These are phyloP conservation scores for Drosophila willistoni DNA, from an alignment of 1,140 invertebrate genomes.

Conservation along the genomic window DNA sequence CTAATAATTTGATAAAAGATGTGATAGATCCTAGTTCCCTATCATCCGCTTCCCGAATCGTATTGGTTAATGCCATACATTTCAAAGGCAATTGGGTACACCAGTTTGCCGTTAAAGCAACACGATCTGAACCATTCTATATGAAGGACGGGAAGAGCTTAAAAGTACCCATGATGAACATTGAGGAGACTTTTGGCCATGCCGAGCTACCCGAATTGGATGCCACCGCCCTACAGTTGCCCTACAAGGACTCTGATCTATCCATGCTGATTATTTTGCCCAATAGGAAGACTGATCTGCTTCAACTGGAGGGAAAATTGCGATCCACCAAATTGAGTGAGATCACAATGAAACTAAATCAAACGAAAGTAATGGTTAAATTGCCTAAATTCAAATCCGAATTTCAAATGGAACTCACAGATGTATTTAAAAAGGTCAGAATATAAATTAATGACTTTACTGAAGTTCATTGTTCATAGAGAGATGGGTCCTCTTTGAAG, in stretches of 20 bases:
- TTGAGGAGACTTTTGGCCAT: slow-evolving; percentile 71
- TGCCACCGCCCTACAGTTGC: slow-evolving; percentile 66
- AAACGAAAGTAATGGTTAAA: slow-evolving; percentile 83
- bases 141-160: slow-evolving; percentile 51
- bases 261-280: slow-evolving; percentile 86
- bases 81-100: slow-evolving; percentile 84
- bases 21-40: slow-evolving; percentile 83
- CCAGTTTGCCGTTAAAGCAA: slow-evolving; percentile 52
- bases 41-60: slow-evolving; percentile 76
- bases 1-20: slow-evolving; percentile 85
- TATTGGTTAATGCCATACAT: slow-evolving; percentile 88
- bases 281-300: slow-evolving; percentile 84
- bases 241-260: slow-evolving; percentile 83
- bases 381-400: slow-evolving; percentile 88
- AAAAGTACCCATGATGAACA: slow-evolving; percentile 84
- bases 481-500: no score
- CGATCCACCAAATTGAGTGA: slow-evolving; percentile 65
- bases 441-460: no score
- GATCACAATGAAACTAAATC: slow-evolving; percentile 65
- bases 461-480: no score
- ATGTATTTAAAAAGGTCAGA: slow-evolving; percentile 84
- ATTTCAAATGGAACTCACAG: slow-evolving; percentile 84
- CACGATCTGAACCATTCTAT: slow-evolving; percentile 54
- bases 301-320: slow-evolving; percentile 84
- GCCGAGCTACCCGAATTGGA: slow-evolving; percentile 58